Percentiles rank a stretch among this genome's conserved stretches.
Conservation (phyloP, 2,113 vertebrate genomes). For the Cyprinus carpio region DNA sequence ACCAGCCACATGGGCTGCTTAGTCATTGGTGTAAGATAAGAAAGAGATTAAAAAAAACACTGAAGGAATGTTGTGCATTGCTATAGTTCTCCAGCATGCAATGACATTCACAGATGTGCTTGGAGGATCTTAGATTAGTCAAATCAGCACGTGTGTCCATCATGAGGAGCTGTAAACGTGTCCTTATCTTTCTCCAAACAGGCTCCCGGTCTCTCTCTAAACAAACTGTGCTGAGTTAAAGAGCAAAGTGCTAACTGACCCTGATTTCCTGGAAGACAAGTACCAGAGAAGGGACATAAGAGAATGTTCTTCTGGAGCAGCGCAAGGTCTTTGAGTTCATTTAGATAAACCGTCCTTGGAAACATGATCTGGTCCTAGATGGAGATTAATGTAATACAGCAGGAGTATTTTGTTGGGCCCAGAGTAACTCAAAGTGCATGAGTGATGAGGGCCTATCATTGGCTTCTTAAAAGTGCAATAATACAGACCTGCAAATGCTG, state of each 20-base stretch:
- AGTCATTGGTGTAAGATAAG: background rate
- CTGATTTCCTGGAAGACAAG: conserved; percentile 25
- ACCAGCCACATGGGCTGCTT: background rate
- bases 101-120: conserved; percentile 23
- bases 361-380: conserved; percentile 9
- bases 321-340: conserved; percentile 1
- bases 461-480: background rate
- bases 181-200: conserved; percentile 40
- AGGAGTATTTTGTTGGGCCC: background rate
- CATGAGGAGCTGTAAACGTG: conserved; percentile 7
- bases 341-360: conserved; percentile 21
- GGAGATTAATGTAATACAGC: conserved; percentile 3
- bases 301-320: background rate
- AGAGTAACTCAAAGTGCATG: background rate
- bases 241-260: conserved; percentile 33
- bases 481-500: no score
- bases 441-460: background rate
- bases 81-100: background rate
- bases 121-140: conserved; percentile 18
- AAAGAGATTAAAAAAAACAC: background rate
- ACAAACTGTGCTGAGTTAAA: conserved; percentile 17
- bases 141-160: background rate
- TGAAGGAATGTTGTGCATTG: background rate
- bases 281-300: conserved; percentile 1
- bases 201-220: conserved; percentile 16